Conservation (phyloP, 2,888 invertebrate genomes). For the Choreutis nemorana region DNA sequence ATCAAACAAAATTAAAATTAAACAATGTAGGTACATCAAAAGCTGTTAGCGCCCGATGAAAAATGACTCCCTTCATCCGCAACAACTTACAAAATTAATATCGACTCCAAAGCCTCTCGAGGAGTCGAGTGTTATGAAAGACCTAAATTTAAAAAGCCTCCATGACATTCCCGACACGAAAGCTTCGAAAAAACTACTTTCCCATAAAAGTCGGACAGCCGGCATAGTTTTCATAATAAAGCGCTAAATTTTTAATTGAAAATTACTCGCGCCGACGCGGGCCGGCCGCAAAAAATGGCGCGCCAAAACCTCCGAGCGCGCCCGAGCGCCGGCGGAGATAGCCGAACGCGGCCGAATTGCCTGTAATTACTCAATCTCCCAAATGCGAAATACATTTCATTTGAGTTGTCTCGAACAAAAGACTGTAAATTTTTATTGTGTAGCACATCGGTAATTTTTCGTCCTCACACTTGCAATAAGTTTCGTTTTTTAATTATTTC, state of each 20-base stretch:
- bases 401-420: constrained; percentile 17
- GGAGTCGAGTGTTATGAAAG: no score
- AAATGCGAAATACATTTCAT: constrained; percentile 29
- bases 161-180: no score
- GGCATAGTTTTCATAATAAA: constrained; percentile 50
- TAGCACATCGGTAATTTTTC: constrained; percentile 2
- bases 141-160: no score
- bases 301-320: constrained; percentile 32
- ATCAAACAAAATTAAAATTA: constrained; percentile 28
- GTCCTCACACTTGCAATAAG: no score
- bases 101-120: no score
- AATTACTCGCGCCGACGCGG: constrained; percentile 29
- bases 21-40: no score
- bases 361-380: constrained; percentile 45
- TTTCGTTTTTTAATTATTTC: no score
- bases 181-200: constrained; percentile 15
- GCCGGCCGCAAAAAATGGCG: constrained; percentile 29
- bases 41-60: no score
- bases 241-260: constrained; percentile 56
- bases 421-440: constrained; percentile 14
- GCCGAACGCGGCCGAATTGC: constrained; percentile 26
- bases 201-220: constrained; percentile 16
- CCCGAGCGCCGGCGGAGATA: constrained; percentile 28
- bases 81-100: no score
- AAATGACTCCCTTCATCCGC: no score